Base-by-base conservation (phyloP, 2,113 vertebrate species). In the Toxotes chatareus region DNA sequence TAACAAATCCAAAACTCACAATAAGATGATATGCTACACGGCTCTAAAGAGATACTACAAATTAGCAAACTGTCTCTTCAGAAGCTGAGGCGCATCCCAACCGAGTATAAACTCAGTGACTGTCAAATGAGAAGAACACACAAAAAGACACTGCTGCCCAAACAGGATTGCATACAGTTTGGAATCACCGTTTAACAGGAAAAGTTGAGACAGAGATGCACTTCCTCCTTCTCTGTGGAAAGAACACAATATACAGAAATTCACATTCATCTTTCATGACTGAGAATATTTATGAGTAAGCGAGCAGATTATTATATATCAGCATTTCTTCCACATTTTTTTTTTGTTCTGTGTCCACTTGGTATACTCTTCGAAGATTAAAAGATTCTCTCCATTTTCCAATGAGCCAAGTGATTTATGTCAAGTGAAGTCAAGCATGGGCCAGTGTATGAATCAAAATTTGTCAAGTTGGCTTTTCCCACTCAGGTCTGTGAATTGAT, bases 361-460 rank as follows among this genome's bases (percentile, higher is more conserved):
- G 53, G 4, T 23, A 14, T n/a, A 56, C 53, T 56, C 9, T 23
- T 12, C 10, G 9, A 27, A 11, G 53, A 56, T 56, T 23, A n/a
- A n/a, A 53, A n/a, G 21, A 53, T 56, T 56, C 66, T 68, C 69
- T 72, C 76, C 75, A 69, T 88, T 88, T 87, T 65, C 82, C 86
- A 88, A 82, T 82, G 78, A 87, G 81, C 85, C 72, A 79, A 86
- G 71, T 90, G 80, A 89, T 87, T 92, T 88, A 86, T 91, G 88
- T 86, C 89, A 87, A 88, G 91, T 88, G 82, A 90, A 90, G 85
- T 89, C 87, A 88, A 91, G 90, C 83, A 68, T 63, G 79, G 83
- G 81, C 83, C 76, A 27, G 73, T 19, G 49, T 77, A 89, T 90
- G 86, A 91, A 91, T 89, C 84, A 86, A 88, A 92, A 89, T 86